Base-by-base conservation (phyloP, 2,797 vertebrate genomes). In the Melanogrammus aeglefinus region DNA sequence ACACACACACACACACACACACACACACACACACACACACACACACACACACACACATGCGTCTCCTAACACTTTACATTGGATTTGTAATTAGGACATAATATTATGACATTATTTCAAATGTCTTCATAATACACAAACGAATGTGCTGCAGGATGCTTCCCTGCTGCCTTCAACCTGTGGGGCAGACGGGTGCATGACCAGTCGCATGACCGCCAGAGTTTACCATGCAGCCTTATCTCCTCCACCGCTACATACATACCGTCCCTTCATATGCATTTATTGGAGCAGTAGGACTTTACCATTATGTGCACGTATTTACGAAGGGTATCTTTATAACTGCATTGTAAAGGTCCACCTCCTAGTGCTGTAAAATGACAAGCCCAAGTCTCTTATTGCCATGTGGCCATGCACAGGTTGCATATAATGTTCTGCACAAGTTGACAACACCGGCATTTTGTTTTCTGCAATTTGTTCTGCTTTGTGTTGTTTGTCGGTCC, bases 21-120 rank as follows among this genome's bases (percentile, higher is more conserved):
- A 51, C 47, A 51, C 47, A 51, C 47, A 51, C 76, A 41, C 72
- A n/a, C 72, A 31, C 27, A 63, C 75, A 63, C 75, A 31, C 44
- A 51, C 44, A 51, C 14, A 51, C 8, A 51, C 44, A 51, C 47
- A 51, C 47, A 51, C 47, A 51, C 47, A 51, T 16, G 18, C 14
- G 21, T 57, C 51, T 57, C 51, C n/a, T 57, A n/a, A 21, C n/a
- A 57, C 57, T 66, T 66, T 9, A 24, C 57, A 9, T 66, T 24
- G n/a, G 57, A 24, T 66, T 66, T 24, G 5, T 66, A 24, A 66
- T 66, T 66, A 8, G 57, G 57, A 66, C 57, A 66, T 24, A 24
- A 66, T 24, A 24, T 24, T 66, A 66, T 66, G 57, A 24, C 57
- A 66, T 66, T 66, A 66, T 66, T 66, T 66, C 57, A n/a, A 66